phyloP scores from a whole-genome alignment of 2,797 vertebrate species.

The Falco novaeseelandiae region DNA sequence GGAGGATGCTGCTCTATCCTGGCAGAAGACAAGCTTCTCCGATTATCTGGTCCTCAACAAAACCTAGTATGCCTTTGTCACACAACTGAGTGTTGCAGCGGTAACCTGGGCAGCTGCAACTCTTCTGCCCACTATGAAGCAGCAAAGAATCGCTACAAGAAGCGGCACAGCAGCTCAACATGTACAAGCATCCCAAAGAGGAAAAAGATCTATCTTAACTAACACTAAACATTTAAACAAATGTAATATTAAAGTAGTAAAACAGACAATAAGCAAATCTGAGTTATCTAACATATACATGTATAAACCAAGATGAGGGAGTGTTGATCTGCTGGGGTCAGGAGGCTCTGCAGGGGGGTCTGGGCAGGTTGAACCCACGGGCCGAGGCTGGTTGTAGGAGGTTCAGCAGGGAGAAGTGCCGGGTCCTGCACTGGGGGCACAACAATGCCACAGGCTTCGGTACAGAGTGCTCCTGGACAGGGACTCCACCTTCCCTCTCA shows the following conservation, averaged over 20 bases:
- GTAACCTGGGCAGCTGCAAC: not conserved
- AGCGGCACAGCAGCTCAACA: not conserved
- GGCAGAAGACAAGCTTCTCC: not conserved
- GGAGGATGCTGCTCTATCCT: not conserved
- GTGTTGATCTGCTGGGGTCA: too few species aligned
- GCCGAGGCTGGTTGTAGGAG: too few species aligned
- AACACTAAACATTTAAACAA: not conserved
- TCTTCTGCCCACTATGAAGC: not conserved
- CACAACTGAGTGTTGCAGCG: not conserved
- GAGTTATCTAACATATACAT: not conserved
- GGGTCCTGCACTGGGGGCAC: too few species aligned
- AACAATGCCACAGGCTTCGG: too few species aligned
- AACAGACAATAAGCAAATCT: not conserved
- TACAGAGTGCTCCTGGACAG: not conserved
- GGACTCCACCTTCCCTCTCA: not conserved
- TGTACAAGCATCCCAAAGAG: not conserved
- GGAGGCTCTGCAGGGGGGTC: too few species aligned
- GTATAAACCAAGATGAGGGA: not conserved
- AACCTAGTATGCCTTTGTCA: not conserved
- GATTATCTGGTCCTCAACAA: not conserved
- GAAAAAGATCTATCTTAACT: not conserved
- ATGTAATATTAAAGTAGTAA: not conserved
- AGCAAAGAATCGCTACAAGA: not conserved
- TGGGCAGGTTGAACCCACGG: too few species aligned
- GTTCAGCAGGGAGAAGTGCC: too few species aligned